Base-by-base conservation (phyloP, 2,888 invertebrate genomes). In the Phengaris arion region DNA sequence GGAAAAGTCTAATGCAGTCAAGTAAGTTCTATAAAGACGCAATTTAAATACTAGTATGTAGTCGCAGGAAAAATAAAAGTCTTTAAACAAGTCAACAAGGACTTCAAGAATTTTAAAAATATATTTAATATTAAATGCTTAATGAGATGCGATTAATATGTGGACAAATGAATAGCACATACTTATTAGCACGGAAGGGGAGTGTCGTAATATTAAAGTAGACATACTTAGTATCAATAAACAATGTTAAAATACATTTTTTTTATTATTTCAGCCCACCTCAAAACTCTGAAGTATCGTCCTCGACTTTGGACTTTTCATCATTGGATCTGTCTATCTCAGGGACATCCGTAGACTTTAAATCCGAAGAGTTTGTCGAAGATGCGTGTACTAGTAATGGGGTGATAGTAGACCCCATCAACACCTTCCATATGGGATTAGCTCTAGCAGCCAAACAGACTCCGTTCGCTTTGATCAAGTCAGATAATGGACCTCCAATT, bases 391-490 rank as follows among this genome's bases (percentile, higher is more conserved):
- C 82, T 52, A 83, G 84, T 51, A 87, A 93, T 77, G 95, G 95
- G 0, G 95, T 96, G 35, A 88, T 96, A 1, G 95, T 96, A n/a
- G 95, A 96, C 79, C 95, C 95, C 55, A 96, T 96, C 78, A 95
- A 95, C 81, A 96, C 96, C 0, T 95, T 95, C 78, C 96, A 96
- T 6, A 96, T 96, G 96, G 94, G 94, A 74, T 94, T 94, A 9
- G 96, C 96, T 6, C 82, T 95, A 77, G 90, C 94, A 7, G 94
- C 94, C 3, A 95, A 95, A 69, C 95, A 96, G 84, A 96, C 95
- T 0, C 96, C 96, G 0, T 96, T 96, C 82, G 96, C 96, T 0
- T 88, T 96, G 74, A 87, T 96, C 74, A 95, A 96, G 80, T 96
- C 96, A 13, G 93, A 95, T 68, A 94, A 94, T 80, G 95, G 95